These are phyloP conservation scores for Anoplophora glabripennis DNA, from an alignment of 1,140 invertebrate genomes.

Conservation along the genomic window DNA sequence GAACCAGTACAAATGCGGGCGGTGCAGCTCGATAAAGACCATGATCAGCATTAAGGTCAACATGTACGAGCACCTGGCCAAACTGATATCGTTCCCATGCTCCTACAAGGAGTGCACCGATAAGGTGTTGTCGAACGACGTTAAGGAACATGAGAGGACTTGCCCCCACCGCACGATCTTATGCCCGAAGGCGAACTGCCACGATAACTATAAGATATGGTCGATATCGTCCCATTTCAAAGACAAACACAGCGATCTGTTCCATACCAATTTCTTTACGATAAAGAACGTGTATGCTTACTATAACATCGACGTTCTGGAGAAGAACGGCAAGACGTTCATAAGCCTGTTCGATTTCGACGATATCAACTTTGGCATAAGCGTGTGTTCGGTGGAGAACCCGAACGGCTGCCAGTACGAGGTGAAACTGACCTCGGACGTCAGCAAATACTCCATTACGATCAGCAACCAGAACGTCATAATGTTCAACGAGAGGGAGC, in stretches of 20 bases:
- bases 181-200: conserved; percentile 11
- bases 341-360: conserved; percentile 11
- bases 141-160: conserved; percentile 12
- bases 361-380: conserved; percentile 11
- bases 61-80: conserved; percentile 13
- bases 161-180: conserved; percentile 1
- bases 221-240: conserved; percentile 9
- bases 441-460: conserved; percentile 7
- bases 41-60: not conserved
- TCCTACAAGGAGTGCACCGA: conserved; percentile 3
- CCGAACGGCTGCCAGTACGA: conserved; percentile 4
- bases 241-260: conserved; percentile 12
- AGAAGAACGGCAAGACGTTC: conserved; percentile 16
- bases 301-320: conserved; percentile 8
- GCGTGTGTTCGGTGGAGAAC: not conserved
- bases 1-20: conserved; percentile 11
- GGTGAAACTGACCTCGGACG: conserved; percentile 7
- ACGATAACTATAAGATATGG: conserved; percentile 3
- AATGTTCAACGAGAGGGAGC: conserved; percentile 8
- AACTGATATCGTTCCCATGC: conserved; percentile 8
- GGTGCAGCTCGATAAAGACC: conserved; percentile 8
- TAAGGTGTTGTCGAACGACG: conserved; percentile 7
- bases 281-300: conserved; percentile 10
- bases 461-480: conserved; percentile 7
- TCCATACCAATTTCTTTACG: conserved; percentile 6